Conservation (phyloP, 1,140 invertebrate genomes). For the Ips typographus region DNA sequence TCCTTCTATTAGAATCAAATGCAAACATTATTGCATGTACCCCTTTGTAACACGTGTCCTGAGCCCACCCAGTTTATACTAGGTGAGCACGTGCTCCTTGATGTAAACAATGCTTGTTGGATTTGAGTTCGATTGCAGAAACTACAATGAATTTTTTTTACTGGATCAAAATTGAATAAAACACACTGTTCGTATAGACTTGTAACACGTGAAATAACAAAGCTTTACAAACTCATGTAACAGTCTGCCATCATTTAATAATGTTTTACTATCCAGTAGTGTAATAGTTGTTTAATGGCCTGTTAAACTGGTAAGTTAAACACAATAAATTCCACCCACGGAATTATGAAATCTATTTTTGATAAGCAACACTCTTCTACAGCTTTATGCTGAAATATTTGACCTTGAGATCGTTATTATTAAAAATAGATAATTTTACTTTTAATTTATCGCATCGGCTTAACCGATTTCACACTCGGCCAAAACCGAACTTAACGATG, state of each 20-base stretch:
- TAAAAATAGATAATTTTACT: slow-evolving; percentile 12
- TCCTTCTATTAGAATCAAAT: no score
- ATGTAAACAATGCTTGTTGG: no score
- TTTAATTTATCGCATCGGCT: background rate
- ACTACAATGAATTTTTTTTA: no score
- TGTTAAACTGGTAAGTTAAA: slow-evolving; percentile 22
- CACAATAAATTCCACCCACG: slow-evolving; percentile 2
- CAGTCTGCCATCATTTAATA: slow-evolving; percentile 27
- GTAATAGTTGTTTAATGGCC: slow-evolving; percentile 3
- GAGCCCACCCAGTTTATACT: no score
- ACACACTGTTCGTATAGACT: background rate
- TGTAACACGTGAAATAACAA: background rate
- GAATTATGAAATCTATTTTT: slow-evolving; percentile 5
- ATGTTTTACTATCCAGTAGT: slow-evolving; percentile 3
- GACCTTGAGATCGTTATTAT: slow-evolving; percentile 23
- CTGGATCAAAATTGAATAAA: no score
- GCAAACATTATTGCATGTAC: no score
- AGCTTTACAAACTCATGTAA: slow-evolving; percentile 12
- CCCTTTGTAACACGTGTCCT: no score
- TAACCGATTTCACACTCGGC: background rate
- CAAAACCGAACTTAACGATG: background rate
- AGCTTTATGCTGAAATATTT: slow-evolving; percentile 5
- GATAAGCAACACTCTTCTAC: background rate
- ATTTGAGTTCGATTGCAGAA: no score
- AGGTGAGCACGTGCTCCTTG: no score